Base-by-base conservation (phyloP, 2,888 invertebrate genomes). In the Tinea trinotella region DNA sequence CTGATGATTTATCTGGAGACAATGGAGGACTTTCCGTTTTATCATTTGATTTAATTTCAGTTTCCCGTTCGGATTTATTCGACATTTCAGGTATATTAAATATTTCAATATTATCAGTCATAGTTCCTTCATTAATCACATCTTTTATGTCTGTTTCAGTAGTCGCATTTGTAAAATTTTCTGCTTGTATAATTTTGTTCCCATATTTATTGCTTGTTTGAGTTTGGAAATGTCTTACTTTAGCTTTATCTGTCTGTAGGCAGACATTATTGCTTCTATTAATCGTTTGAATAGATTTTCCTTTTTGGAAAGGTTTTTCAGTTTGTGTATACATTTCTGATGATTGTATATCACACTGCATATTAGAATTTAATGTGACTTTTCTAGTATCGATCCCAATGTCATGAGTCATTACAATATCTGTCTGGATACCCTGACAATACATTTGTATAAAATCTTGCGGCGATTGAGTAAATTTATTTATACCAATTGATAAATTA, bases 11-110 rank as follows among this genome's bases (percentile, higher is more conserved):
- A 54, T 81, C 81, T 12, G 79, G 72, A 18, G 83, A 71, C 13
- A 87, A 71, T 35, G 86, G 87, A 57, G 86, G 87, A 61, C 87
- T 87, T 55, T 80, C 80, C n/a, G 86, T 78, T 61, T 76, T 76
- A 56, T 80, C 76, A 61, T 69, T 73, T 56, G 56, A 57, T n/a
- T 53, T 40, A 19, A 48, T 4, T 18, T 48, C 54, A 53, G 55
- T 40, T 35, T 53, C 59, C 40, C 7, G 19, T 48, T 3, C 35
- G 9, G 2, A 12, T 6, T 15, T 10, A 17, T 20, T 48, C 12
- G 18, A 49, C 10, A 54, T 58, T 34, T 18, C 22, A 12, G 15
- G 50, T 10, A 53, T 57, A 36, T 54, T 56, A 54, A 52, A 63
- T 7, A 56, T 60, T 58, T 64, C 60, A 24, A 65, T 49, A 44